Evolutionary conservation across 1,140 invertebrate species (phyloP).

Genomic region (Leptoteleia sp.): DNA sequence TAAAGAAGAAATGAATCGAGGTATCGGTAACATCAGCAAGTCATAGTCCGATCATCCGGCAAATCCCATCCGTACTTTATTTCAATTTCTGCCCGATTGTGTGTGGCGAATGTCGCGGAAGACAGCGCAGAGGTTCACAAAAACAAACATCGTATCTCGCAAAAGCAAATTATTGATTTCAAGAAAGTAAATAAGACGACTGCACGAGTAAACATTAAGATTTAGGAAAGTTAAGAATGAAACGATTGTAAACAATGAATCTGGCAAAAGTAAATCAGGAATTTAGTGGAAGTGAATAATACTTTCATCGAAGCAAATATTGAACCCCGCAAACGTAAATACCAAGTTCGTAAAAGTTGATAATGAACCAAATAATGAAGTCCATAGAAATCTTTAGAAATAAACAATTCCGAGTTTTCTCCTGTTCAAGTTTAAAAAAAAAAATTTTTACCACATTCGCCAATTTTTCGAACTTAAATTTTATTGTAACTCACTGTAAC

Average conservation of each 20-base stretch:
- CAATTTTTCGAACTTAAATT: too few species aligned
- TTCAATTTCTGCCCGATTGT: constrained; percentile 19
- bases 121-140: constrained; percentile 9
- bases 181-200: constrained; percentile 41
- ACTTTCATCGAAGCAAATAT: constrained; percentile 52
- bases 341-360: constrained; percentile 46
- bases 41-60: too few species aligned
- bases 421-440: background rate
- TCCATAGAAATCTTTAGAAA: constrained; percentile 29
- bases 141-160: constrained; percentile 38
- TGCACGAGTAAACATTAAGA: constrained; percentile 33
- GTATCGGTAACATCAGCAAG: too few species aligned
- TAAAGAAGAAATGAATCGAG: too few species aligned
- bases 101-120: constrained; percentile 18
- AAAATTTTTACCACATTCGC: too few species aligned
- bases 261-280: constrained; percentile 40
- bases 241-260: constrained; percentile 52
- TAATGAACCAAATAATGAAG: constrained; percentile 37
- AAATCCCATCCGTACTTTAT: background rate
- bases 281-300: constrained; percentile 48
- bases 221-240: constrained; percentile 46
- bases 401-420: constrained; percentile 36
- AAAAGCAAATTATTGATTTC: constrained; percentile 49
- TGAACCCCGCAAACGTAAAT: constrained; percentile 39
- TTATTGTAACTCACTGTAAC: too few species aligned